phyloP scores from a whole-genome alignment of 2,797 vertebrate genomes.

The Hozukius guyotensis region DNA sequence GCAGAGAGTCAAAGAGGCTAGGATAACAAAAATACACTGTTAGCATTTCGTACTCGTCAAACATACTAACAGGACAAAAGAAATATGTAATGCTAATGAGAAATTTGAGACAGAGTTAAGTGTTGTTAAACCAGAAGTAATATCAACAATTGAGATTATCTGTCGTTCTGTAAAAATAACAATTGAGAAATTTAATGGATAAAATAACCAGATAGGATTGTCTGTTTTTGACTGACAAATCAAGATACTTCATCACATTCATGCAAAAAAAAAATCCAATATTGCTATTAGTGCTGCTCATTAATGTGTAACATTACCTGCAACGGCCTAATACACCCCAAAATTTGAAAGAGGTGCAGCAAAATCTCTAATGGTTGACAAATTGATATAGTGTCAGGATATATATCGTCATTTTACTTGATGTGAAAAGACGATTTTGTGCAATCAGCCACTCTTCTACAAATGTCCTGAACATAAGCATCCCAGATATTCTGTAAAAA shows the following conservation, averaged over 20 bases:
- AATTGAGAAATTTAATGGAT: neutral
- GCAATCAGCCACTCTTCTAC: neutral
- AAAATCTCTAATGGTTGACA: neutral
- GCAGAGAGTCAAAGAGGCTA: neutral
- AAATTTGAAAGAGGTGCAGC: neutral
- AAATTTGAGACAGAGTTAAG: neutral
- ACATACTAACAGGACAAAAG: neutral
- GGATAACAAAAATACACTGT: neutral
- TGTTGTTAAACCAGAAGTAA: neutral
- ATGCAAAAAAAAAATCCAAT: neutral
- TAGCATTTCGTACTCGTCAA: neutral
- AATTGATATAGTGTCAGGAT: neutral
- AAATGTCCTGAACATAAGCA: neutral
- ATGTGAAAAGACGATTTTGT: neutral
- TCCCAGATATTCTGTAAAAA: neutral
- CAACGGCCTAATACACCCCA: neutral
- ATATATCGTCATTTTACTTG: neutral
- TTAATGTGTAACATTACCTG: neutral
- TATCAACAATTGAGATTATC: neutral
- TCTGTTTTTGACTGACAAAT: neutral
- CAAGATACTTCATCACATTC: neutral
- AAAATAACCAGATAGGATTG: neutral
- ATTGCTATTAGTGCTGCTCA: neutral
- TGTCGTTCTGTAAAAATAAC: neutral
- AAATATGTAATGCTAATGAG: neutral